Conservation (phyloP, 1,140 invertebrate genomes). For the Drosophila miranda region DNA sequence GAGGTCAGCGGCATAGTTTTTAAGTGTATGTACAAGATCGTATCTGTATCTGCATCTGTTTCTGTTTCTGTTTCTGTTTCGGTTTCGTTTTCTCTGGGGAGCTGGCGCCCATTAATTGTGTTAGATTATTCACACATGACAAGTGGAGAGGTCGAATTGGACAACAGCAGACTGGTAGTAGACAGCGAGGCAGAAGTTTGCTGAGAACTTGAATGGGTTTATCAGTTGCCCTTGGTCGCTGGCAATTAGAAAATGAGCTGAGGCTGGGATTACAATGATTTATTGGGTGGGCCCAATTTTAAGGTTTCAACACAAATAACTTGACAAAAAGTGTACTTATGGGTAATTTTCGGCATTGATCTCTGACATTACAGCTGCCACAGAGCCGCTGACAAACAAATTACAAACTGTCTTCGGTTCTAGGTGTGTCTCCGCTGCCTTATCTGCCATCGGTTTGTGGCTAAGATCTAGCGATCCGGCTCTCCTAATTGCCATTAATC, state of each 20-base stretch:
- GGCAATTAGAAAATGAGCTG: slow-evolving; percentile 48
- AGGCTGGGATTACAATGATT: slow-evolving; percentile 57
- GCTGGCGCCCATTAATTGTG: slow-evolving; percentile 60
- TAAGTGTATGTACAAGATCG: slow-evolving; percentile 30
- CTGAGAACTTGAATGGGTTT: slow-evolving; percentile 44
- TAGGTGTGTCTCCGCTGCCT: slow-evolving; percentile 32
- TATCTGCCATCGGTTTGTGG: background rate
- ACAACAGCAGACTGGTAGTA: slow-evolving; percentile 5
- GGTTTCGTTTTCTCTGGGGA: slow-evolving; percentile 13
- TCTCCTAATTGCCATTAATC: slow-evolving; percentile 62
- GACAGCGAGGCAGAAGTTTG: slow-evolving; percentile 8
- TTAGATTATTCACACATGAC: slow-evolving; percentile 54
- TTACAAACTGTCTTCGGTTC: slow-evolving; percentile 9
- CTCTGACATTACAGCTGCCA: slow-evolving; percentile 51
- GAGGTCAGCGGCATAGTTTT: slow-evolving; percentile 59
- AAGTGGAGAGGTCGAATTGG: slow-evolving; percentile 23
- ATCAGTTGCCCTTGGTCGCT: slow-evolving; percentile 50
- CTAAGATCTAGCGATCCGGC: slow-evolving; percentile 38
- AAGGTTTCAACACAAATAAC: slow-evolving; percentile 5
- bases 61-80: slow-evolving; percentile 13
- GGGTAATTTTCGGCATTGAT: slow-evolving; percentile 55
- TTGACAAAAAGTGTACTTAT: slow-evolving; percentile 62
- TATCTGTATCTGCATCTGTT: slow-evolving; percentile 20
- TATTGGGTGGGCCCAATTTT: slow-evolving; percentile 34
- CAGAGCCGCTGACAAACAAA: slow-evolving; percentile 40